Evolutionary conservation across 2,888 invertebrate species (phyloP), one percentile per base, ranked within the genome.

Genomic region (Lathronympha strigana): DNA sequence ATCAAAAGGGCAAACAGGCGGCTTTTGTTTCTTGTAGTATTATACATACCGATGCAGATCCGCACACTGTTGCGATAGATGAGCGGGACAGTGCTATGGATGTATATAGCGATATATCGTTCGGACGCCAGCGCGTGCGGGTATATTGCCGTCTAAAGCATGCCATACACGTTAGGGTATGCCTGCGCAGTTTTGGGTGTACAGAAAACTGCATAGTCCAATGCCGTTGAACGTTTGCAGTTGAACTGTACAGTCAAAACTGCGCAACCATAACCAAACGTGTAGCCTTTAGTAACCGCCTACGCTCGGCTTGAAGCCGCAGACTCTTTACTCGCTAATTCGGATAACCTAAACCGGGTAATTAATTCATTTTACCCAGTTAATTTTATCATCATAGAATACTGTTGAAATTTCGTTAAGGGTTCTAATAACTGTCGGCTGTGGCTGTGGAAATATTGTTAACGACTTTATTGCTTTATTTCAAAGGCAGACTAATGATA

Each of bases 261-360:
- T n/a, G n/a, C n/a, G n/a, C n/a, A n/a, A n/a, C n/a, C n/a, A n/a
- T n/a, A n/a, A n/a, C n/a, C n/a, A n/a, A n/a, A n/a, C n/a, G n/a
- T n/a, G n/a, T n/a, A n/a, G n/a, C n/a, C 15, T 45, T 33, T 64
- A 51, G 53, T 64, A 58, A 63, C 1, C 19, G 38, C 25, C 50
- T 43, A 13, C 15, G 17, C 17, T 31, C 57, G 9, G 54, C 45
- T 58, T 25, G 45, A 43, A 50, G 17, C 54, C 19, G 9, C 54
- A 54, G n/a, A 38, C 47, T 21, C 21, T 8, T 1, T 51, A n/a
- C 33, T 31, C 43, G 51, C n/a, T 64, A 64, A 51, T 51, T 33
- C 51, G 25, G 33, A 43, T 51, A 33, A 28, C 51, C 43, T 51
- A 43, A 33, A 40, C 28, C 11, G 25, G 21, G 28, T 58, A 36